Percentiles rank a stretch among this genome's conserved stretches.
These are phyloP conservation scores for Holcopasites calliopsidis DNA, from an alignment of 1,140 invertebrate species.

Conservation along the genomic window DNA sequence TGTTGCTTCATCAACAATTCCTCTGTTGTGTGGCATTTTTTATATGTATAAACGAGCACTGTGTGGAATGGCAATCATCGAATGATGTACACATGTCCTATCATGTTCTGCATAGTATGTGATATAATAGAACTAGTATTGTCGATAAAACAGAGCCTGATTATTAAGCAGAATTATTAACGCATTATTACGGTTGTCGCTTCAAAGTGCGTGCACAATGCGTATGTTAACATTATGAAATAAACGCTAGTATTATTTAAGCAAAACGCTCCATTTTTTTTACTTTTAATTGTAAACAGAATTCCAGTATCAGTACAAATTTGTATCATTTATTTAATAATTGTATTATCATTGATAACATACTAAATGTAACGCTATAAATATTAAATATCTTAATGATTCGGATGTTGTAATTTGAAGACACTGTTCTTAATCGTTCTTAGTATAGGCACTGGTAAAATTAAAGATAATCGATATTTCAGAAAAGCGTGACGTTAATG, in stretches of 20 bases:
- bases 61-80: neutral
- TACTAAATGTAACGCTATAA: too few relatives aligned
- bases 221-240: too few relatives aligned
- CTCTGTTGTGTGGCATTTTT: conserved; percentile 27
- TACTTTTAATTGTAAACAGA: too few relatives aligned
- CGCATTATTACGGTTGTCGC: conserved; percentile 14
- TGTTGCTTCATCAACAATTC: conserved; percentile 31
- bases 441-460: too few relatives aligned
- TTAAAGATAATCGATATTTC: conserved; percentile 4
- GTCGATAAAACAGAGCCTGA: conserved; percentile 42
- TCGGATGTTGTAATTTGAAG: neutral
- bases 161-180: neutral
- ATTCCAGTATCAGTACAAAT: too few relatives aligned
- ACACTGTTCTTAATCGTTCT: too few relatives aligned
- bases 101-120: neutral
- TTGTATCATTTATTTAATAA: too few relatives aligned
- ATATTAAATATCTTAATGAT: too few relatives aligned
- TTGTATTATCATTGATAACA: too few relatives aligned
- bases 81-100: neutral
- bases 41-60: conserved; percentile 3
- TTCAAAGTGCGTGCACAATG: neutral
- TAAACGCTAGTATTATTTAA: too few relatives aligned
- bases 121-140: neutral
- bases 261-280: too few relatives aligned
- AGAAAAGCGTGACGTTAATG: neutral